phyloP scores from a whole-genome alignment of 1,140 invertebrate genomes.

The Leptonema lineaticorne region DNA sequence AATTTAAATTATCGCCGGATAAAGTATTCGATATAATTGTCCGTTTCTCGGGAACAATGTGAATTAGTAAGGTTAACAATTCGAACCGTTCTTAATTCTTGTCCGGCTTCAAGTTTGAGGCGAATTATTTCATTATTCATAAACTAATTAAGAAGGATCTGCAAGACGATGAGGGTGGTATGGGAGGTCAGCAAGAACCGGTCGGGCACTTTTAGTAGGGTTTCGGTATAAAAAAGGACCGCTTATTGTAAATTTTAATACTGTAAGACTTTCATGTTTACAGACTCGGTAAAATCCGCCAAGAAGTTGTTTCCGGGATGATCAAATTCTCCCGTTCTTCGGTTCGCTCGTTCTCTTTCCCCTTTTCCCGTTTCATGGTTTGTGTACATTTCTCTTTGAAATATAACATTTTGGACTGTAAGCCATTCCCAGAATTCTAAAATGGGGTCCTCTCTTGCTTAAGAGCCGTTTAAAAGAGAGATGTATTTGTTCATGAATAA shows the following conservation, averaged over 20 bases:
- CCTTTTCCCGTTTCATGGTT: neutral
- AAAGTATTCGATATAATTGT: neutral
- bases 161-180: neutral
- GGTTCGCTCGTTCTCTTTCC: neutral
- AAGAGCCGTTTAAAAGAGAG: slow-evolving; percentile 16
- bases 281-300: slow-evolving; percentile 14
- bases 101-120: slow-evolving; percentile 1
- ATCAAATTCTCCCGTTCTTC: neutral
- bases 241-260: slow-evolving; percentile 13
- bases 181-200: neutral
- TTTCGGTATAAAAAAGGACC: neutral
- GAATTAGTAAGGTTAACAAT: neutral
- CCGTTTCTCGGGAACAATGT: neutral
- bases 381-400: neutral
- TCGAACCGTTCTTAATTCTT: neutral
- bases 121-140: slow-evolving; percentile 17
- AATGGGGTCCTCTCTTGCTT: neutral
- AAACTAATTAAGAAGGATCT: slow-evolving; percentile 18
- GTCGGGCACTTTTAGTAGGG: too few relatives aligned
- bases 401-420: slow-evolving; percentile 15
- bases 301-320: slow-evolving; percentile 11
- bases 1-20: neutral
- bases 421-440: neutral
- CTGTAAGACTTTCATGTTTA: slow-evolving; percentile 12
- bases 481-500: slow-evolving; percentile 19